Percentiles rank a stretch among this genome's conserved stretches.
These are phyloP conservation scores for Strix uralensis DNA, from an alignment of 2,113 vertebrate species.

Conservation along the genomic window DNA sequence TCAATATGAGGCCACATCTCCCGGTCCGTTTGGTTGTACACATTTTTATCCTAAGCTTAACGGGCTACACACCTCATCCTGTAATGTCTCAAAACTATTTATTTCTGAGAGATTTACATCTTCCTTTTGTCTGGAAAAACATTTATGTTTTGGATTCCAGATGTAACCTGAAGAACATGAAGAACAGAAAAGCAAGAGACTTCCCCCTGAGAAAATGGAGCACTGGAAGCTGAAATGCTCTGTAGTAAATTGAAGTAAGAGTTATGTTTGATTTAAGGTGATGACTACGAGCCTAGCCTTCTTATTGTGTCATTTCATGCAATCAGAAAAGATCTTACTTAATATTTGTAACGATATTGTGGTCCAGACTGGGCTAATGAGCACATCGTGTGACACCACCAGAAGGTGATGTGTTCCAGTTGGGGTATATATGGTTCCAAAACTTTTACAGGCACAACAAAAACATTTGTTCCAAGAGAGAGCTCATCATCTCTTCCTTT, in stretches of 20 bases:
- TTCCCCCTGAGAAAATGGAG: neutral
- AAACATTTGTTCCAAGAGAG: neutral
- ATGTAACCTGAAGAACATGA: neutral
- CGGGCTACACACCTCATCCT: neutral
- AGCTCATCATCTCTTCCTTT: neutral
- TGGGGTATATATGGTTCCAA: neutral
- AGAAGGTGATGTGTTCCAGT: neutral
- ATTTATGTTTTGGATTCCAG: neutral
- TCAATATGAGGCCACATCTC: neutral
- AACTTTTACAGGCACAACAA: neutral
- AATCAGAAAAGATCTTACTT: neutral
- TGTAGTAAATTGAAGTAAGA: neutral
- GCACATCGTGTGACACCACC: fast-evolving
- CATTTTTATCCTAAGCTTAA: neutral
- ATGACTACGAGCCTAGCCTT: neutral
- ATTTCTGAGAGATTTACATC: neutral
- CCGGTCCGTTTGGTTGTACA: neutral
- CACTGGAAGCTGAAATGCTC: neutral
- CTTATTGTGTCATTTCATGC: neutral
- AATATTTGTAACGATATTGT: fast-evolving
- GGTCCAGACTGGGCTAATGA: neutral
- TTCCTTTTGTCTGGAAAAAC: neutral
- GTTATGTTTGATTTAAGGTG: neutral
- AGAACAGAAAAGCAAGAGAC: neutral
- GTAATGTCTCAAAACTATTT: neutral